Conservation (phyloP, 2,113 vertebrate genomes). For the Cyprinodon brontotheroides region DNA sequence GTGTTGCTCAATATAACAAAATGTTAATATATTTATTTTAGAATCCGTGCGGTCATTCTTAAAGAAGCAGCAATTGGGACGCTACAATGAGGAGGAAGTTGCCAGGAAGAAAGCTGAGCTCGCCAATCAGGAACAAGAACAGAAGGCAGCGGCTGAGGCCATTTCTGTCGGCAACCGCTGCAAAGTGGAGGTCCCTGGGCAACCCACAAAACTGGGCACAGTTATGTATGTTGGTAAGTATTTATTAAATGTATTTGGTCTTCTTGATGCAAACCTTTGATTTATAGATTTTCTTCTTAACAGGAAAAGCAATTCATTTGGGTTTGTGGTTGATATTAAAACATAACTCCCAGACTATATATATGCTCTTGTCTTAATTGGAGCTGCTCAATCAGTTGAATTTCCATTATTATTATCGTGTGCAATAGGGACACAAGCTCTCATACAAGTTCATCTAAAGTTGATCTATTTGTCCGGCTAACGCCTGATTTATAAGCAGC, state of each 20-base stretch:
- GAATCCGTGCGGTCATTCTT: conserved; percentile 87
- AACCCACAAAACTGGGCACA: conserved; percentile 83
- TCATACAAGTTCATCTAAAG: too few relatives aligned
- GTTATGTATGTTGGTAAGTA: conserved; percentile 90
- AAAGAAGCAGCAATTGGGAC: conserved; percentile 83
- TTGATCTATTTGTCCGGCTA: too few relatives aligned
- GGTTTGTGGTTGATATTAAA: too few relatives aligned
- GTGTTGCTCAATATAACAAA: not conserved
- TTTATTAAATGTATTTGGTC: conserved; percentile 17
- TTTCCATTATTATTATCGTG: too few relatives aligned
- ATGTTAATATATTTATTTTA: conserved; percentile 45
- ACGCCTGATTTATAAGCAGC: too few relatives aligned
- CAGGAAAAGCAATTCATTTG: too few relatives aligned
- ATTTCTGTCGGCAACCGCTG: conserved; percentile 85
- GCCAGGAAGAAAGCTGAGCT: conserved; percentile 71
- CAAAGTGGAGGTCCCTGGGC: conserved; percentile 80
- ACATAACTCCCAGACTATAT: too few relatives aligned
- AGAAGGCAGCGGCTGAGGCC: conserved; percentile 77
- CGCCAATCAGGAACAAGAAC: conserved; percentile 70
- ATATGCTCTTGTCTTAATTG: too few relatives aligned
- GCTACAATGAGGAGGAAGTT: conserved; percentile 79
- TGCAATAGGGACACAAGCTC: too few relatives aligned
- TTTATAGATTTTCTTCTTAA: not conserved
- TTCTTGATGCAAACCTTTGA: conserved; percentile 3
- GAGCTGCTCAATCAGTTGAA: too few relatives aligned